phyloP scores from a whole-genome alignment of 2,797 vertebrate species.

The Sternarchorhynchus goeldii region DNA sequence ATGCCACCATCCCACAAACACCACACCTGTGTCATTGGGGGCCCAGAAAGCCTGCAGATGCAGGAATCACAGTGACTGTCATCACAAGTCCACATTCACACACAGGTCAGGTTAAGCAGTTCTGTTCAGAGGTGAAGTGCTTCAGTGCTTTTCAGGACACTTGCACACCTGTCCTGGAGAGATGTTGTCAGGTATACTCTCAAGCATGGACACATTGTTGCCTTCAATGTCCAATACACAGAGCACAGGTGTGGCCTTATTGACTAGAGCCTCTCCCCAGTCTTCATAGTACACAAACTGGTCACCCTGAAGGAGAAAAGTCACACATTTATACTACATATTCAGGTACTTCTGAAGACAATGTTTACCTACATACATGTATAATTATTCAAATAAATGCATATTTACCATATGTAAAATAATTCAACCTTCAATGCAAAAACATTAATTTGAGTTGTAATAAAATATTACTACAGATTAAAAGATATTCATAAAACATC shows the following conservation, averaged over 20 bases:
- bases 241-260: constrained; percentile 82
- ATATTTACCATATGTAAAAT: too few species aligned
- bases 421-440: too few species aligned
- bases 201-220: constrained; percentile 85
- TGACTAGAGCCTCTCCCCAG: constrained; percentile 88
- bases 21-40: constrained; percentile 84
- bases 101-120: background rate
- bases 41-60: constrained; percentile 89
- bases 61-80: background rate
- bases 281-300: constrained; percentile 89
- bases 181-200: constrained; percentile 85
- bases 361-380: too few species aligned
- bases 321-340: background rate
- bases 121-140: too few species aligned
- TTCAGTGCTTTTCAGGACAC: background rate
- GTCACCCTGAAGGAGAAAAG: constrained; percentile 76
- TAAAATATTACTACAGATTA: too few species aligned
- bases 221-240: constrained; percentile 87
- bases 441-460: too few species aligned
- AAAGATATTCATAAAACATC: too few species aligned
- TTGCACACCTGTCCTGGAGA: constrained; percentile 90
- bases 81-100: background rate
- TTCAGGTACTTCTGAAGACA: too few species aligned
- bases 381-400: too few species aligned
- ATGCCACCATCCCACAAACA: constrained; percentile 91